Base-by-base conservation (phyloP, 2,888 invertebrate species). In the Brenthis ino region DNA sequence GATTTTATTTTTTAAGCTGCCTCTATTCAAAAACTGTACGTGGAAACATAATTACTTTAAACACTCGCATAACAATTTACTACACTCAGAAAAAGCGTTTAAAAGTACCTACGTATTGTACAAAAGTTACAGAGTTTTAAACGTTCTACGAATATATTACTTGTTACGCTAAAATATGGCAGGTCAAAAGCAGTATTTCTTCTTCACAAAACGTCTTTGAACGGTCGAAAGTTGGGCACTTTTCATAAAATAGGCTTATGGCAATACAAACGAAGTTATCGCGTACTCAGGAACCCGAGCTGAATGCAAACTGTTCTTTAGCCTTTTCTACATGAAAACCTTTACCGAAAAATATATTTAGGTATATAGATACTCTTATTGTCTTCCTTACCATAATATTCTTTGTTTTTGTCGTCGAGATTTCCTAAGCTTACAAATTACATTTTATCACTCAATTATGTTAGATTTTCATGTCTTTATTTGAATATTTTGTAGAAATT, bases 251-350 rank as follows among this genome's bases (percentile, higher is more conserved):
- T 43, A 53, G 13, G 51, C 63, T 63, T 63, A 43, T 37, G 53
- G 51, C 63, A 63, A 63, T 63, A 54, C 63, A 54, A 54, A 63
- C 37, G 53, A 54, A 63, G 61, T 53, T 63, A 53, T 63, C 53
- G 53, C 51, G 37, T 63, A 63, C 51, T 53, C 51, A 37, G 53
- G 2, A 53, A 53, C 53, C 53, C 51, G 53, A 53, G 51, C 13
- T 53, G 53, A 63, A 54, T 63, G 53, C 43, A 53, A 63, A 63
- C 43, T 53, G 53, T 63, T 63, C 37, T 20, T 37, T 53, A 43
- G 37, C 6, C 24, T 43, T n/a, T 28, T 20, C 43, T 43, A 20
- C 37, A 43, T 63, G 14, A 53, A 48, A 63, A 54, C 1, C 43
- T 14, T 37, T 63, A 6, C 20, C 43, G 20, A 43, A 24, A 51